Conservation (phyloP, 2,113 vertebrate species). For the Labrus mixtus region DNA sequence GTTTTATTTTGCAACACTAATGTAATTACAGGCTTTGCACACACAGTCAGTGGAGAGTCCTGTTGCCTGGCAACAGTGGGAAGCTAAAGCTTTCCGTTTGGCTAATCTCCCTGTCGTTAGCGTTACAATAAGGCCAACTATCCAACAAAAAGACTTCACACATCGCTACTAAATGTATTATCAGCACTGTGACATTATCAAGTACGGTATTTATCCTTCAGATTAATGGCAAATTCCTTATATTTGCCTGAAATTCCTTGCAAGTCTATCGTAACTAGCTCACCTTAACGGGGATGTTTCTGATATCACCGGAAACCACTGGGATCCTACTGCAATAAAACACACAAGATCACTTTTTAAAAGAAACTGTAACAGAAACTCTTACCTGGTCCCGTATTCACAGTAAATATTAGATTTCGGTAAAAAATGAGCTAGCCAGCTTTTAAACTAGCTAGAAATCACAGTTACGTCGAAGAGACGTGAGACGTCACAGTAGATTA, state of each 20-base stretch:
- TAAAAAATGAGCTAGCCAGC: not conserved
- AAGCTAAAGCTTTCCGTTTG: constrained; percentile 68
- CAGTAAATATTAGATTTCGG: not conserved
- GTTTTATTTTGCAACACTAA: constrained; percentile 69
- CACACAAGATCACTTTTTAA: fast-evolving
- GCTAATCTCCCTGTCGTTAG: constrained; percentile 64
- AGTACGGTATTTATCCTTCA: fast-evolving
- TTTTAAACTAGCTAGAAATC: constrained; percentile 19
- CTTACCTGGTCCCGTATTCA: not conserved
- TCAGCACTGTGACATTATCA: not conserved
- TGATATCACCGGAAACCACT: not conserved
- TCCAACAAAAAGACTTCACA: not conserved
- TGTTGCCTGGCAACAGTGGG: constrained; percentile 82
- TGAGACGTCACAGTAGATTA: not conserved
- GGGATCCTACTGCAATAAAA: not conserved
- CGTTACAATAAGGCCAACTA: not conserved
- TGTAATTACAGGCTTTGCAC: constrained; percentile 82
- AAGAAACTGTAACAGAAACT: not conserved
- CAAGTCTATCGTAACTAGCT: constrained; percentile 2
- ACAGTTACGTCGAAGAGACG: not conserved
- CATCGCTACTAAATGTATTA: too few species aligned
- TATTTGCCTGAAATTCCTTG: not conserved
- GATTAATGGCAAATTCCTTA: not conserved
- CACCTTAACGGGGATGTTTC: not conserved
- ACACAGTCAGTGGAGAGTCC: constrained; percentile 26